Evolutionary conservation across 2,888 invertebrate species (phyloP), one percentile per base, ranked within the genome.

Genomic region (Buathra laborator): DNA sequence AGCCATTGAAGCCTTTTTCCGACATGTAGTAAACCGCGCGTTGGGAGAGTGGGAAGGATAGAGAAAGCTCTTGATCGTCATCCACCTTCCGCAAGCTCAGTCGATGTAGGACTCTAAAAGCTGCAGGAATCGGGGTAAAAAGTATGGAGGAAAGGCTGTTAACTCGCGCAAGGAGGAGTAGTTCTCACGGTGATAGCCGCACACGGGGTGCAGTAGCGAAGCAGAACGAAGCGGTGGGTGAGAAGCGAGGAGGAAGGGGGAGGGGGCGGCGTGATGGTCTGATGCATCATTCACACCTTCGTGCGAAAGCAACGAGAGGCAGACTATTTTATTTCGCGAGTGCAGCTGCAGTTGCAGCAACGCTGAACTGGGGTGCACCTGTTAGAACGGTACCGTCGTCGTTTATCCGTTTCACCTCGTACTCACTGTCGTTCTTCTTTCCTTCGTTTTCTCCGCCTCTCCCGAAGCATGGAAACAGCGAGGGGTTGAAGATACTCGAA

Each of bases 261-360:
- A 48, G 48, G 71, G 72, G 46, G 67, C n/a, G 53, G 37, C 37
- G 37, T 37, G 74, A 66, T 80, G 74, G 85, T 77, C 84, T 87
- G 85, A 88, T 89, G 85, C 85, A 88, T 88, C 87, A 88, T 89
- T 88, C 87, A 87, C 88, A 86, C 84, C 85, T 87, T 81, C 79
- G 84, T 59, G 66, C 70, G 75, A 66, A 43, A n/a, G 76, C 76
- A 71, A 29, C 81, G 48, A 75, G 82, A 75, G 75, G 19, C 53
- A 24, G 72, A 83, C 59, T 87, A 80, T 85, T 85, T 87, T 85
- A 82, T 87, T 87, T 68, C 76, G 19, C 44, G 84, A 86, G 82
- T 85, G 83, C 68, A 86, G 85, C 78, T 75, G 77, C 79, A 78
- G 71, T 72, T 75, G 74, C 71, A 68, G 68, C 71, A 62, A 62